Conservation (phyloP, 1,140 invertebrate genomes). For the Penaeus vannamei region DNA sequence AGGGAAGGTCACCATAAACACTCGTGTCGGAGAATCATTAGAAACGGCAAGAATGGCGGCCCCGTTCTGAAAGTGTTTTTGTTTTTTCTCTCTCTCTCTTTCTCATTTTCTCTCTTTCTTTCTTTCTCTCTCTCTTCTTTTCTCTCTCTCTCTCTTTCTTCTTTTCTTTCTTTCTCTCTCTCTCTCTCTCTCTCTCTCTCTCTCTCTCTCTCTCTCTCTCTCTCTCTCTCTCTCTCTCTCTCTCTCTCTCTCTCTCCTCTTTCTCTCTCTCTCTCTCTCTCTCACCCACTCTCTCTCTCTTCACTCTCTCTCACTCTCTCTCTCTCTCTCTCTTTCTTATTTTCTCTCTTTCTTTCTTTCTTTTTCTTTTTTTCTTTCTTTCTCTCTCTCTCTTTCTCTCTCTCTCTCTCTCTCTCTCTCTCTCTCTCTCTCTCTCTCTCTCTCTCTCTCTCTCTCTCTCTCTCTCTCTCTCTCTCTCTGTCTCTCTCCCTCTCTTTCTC, state of each 20-base stretch:
- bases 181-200: background rate
- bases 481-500: background rate
- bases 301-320: background rate
- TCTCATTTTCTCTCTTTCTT: background rate
- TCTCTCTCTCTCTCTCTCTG: background rate
- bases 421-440: background rate
- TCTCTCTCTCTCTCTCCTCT: background rate
- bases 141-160: background rate
- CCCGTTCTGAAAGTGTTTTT: background rate
- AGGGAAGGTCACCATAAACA: no score
- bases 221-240: background rate
- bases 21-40: no score
- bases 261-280: background rate
- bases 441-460: conserved; percentile 5
- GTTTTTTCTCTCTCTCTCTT: background rate
- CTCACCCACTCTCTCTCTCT: no score
- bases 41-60: no score
- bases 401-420: no score
- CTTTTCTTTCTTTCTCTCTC: background rate
- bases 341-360: conserved; percentile 5
- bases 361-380: conserved; percentile 4
- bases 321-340: background rate
- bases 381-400: conserved; percentile 1
- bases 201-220: background rate
- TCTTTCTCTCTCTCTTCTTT: background rate